Base-by-base conservation (phyloP, 2,888 invertebrate species). In the Erebia epiphron region DNA sequence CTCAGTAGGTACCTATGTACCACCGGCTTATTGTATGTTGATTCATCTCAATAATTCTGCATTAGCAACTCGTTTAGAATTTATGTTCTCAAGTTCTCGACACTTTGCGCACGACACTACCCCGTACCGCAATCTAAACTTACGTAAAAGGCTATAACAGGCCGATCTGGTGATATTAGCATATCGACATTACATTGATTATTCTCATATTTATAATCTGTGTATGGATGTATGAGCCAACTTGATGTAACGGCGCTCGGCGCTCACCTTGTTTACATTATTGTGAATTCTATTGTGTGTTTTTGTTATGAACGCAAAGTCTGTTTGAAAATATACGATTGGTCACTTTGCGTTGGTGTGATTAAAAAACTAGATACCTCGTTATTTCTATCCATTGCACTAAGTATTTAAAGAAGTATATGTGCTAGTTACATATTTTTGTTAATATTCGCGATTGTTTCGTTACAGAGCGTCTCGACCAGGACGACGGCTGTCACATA, bases 391-490 rank as follows among this genome's bases (percentile, higher is more conserved):
- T 46, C 13, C 1, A 46, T 13, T 46, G 0, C 46, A 46, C 46
- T 13, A 46, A 46, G 13, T 4, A 46, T 46, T 13, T 13, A 11
- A 43, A 43, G 11, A 9, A 43, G 43, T 43, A 11, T 43, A 43
- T 2, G 5, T 14, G 49, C n/a, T n/a, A 5, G 14, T 50, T n/a
- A n/a, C n/a, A 7, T 35, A 8, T 35, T 3, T 43, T 16, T 57
- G 18, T 35, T 57, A 35, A 66, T 41, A 41, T 54, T 11, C 11
- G 13, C 16, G 43, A 50, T 50, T 67, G 10, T 58, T 35, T 73
- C 8, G 67, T 91, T 93, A 7, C 91, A 96, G 96, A 95, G 95
- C 95, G 95, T 95, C 95, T 95, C 86, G 95, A 95, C 78, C 88
- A 89, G 71, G 91, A 91, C 74, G 93, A 92, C 75, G 90, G 89